These are phyloP conservation scores for Aspidoscelis tigris DNA, from an alignment of 2,113 vertebrate genomes.

Conservation along the genomic window DNA sequence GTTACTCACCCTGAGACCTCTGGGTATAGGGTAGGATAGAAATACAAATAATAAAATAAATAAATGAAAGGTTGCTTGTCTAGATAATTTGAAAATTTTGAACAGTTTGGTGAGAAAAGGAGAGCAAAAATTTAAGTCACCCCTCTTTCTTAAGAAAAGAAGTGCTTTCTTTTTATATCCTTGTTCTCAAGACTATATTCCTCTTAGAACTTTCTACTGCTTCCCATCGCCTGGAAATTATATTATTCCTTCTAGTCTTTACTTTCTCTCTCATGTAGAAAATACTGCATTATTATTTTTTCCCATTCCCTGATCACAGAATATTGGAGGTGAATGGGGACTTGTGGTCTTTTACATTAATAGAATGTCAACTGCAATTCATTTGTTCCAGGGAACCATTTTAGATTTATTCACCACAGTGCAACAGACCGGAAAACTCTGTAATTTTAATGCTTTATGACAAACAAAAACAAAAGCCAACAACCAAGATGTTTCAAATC, in stretches of 20 bases:
- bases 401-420: slow-evolving; percentile 71
- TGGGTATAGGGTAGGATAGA: too few relatives aligned
- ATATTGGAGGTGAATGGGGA: slow-evolving; percentile 33
- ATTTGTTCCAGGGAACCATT: slow-evolving; percentile 74
- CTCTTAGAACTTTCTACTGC: not conserved
- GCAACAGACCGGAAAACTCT: slow-evolving; percentile 69
- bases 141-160: not conserved
- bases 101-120: not conserved
- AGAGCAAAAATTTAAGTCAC: not conserved
- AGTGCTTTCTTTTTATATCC: fast-evolving
- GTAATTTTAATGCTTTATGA: slow-evolving; percentile 71
- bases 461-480: slow-evolving; percentile 62
- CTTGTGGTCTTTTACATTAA: slow-evolving; percentile 55
- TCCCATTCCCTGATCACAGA: not conserved
- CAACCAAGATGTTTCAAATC: slow-evolving; percentile 69
- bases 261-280: slow-evolving; percentile 7
- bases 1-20: too few relatives aligned
- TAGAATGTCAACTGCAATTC: slow-evolving; percentile 45
- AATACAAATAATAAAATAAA: too few relatives aligned
- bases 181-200: slow-evolving; percentile 23
- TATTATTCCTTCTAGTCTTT: slow-evolving; percentile 23
- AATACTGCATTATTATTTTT: not conserved
- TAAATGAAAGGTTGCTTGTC: slow-evolving; percentile 1
- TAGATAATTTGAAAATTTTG: slow-evolving; percentile 9
- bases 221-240: slow-evolving; percentile 58